Evolutionary conservation across 2,888 invertebrate genomes (phyloP).

Genomic region (Eilema depressum): DNA sequence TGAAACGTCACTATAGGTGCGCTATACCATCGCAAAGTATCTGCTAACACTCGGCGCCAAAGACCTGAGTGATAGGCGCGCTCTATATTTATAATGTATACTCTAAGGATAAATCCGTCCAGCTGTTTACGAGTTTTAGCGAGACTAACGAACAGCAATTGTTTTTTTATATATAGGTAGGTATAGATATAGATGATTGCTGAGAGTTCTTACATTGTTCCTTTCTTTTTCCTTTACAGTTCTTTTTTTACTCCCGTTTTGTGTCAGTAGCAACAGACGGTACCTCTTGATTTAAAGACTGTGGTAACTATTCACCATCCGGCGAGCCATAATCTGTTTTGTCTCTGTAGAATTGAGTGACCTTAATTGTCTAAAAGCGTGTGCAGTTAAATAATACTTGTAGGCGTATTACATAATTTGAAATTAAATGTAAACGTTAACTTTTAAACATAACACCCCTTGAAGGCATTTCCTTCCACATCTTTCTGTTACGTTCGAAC

Average conservation of each 20-base stretch:
- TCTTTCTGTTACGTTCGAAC: conserved; percentile 33
- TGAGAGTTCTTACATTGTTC: no score
- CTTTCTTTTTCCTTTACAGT: no score
- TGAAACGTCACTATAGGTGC: no score
- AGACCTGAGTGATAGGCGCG: no score
- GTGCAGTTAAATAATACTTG: conserved; percentile 1
- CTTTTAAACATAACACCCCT: conserved; percentile 18
- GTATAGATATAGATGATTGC: no score
- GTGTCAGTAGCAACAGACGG: neutral
- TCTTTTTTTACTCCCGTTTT: neutral
- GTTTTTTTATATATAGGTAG: no score
- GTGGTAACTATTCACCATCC: neutral
- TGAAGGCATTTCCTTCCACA: conserved; percentile 33
- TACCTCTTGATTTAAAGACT: neutral
- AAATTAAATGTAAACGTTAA: neutral
- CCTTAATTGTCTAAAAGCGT: neutral
- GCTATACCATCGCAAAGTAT: no score
- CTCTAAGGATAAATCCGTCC: no score
- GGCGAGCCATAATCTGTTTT: neutral
- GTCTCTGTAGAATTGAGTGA: neutral
- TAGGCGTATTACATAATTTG: neutral
- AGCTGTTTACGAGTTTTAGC: no score
- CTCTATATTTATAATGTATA: no score
- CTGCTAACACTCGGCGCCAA: no score
- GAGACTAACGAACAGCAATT: no score